These are phyloP conservation scores for Sciaenops ocellatus DNA, from an alignment of 2,797 vertebrate species.

Conservation along the genomic window DNA sequence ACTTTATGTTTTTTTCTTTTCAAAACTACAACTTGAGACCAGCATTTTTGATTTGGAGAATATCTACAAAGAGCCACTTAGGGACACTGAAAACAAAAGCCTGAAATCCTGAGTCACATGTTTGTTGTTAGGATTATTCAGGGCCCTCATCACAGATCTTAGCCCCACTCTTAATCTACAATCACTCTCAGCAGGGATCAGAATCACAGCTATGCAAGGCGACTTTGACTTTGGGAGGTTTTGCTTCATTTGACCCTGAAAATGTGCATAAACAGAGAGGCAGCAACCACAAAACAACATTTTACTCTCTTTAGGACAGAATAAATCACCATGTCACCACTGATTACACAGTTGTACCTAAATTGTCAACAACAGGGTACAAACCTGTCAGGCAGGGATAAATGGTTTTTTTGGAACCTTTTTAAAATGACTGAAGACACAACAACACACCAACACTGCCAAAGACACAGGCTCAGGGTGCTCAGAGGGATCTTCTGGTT, in stretches of 20 bases:
- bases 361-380: conserved; percentile 6
- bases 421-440: conserved; percentile 5
- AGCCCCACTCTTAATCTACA: not conserved
- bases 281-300: conserved; percentile 6
- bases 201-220: rapidly evolving
- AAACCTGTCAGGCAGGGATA: not conserved
- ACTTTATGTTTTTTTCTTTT: not conserved
- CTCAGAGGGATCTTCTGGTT: conserved; percentile 54
- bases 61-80: not conserved
- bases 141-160: not conserved
- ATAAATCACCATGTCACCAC: conserved; percentile 7
- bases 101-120: not conserved
- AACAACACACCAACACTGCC: conserved; percentile 9
- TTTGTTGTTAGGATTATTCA: not conserved
- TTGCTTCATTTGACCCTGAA: conserved; percentile 16
- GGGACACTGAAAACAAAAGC: not conserved
- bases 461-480: not conserved
- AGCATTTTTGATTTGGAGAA: not conserved
- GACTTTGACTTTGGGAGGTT: not conserved
- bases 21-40: not conserved
- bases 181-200: not conserved
- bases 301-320: conserved; percentile 19
- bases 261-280: not conserved
- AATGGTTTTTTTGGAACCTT: not conserved
- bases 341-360: conserved; percentile 33